A percentile compares a stretch with the other conserved stretches of the same genome.
Conservation (phyloP, 35 echinoderm and acorn worm species). For the Anneissia japonica region DNA sequence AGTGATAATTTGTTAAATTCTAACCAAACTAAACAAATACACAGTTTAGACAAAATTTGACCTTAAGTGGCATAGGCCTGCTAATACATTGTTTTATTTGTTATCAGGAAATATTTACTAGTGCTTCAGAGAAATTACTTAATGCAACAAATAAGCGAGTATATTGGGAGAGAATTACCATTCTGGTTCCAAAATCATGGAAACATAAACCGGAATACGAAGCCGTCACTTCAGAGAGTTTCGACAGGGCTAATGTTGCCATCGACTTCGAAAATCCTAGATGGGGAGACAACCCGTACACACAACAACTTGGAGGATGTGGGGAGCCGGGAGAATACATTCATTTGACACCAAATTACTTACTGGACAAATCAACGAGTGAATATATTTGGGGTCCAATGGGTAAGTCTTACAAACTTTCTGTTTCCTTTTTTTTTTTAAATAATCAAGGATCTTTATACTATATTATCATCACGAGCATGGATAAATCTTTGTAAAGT, state of each 20-base stretch:
- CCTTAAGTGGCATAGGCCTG: too few species aligned
- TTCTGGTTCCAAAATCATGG: slow-evolving; percentile 35
- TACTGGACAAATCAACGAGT: slow-evolving; percentile 18
- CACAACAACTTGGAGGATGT: slow-evolving; percentile 25
- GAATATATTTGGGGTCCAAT: slow-evolving; percentile 39
- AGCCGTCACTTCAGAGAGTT: neutral
- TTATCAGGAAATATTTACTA: too few species aligned
- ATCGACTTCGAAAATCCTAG: neutral
- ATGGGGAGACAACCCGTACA: slow-evolving; percentile 20
- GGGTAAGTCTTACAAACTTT: too few species aligned
- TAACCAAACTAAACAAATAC: too few species aligned
- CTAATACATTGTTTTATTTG: too few species aligned
- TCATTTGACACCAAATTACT: slow-evolving; percentile 12
- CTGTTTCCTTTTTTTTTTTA: too few species aligned
- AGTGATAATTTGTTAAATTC: too few species aligned
- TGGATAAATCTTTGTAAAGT: too few species aligned
- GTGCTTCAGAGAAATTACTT: neutral
- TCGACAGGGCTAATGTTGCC: slow-evolving; percentile 17
- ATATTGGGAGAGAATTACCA: slow-evolving; percentile 22
- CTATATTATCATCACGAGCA: too few species aligned
- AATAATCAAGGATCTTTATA: too few species aligned
- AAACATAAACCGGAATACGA: neutral
- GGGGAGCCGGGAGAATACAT: slow-evolving; percentile 20
- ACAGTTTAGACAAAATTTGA: too few species aligned
- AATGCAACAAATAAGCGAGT: slow-evolving; percentile 7